Evolutionary conservation across 2,113 vertebrate species (phyloP).

Genomic region (Eleginops maclovinus): DNA sequence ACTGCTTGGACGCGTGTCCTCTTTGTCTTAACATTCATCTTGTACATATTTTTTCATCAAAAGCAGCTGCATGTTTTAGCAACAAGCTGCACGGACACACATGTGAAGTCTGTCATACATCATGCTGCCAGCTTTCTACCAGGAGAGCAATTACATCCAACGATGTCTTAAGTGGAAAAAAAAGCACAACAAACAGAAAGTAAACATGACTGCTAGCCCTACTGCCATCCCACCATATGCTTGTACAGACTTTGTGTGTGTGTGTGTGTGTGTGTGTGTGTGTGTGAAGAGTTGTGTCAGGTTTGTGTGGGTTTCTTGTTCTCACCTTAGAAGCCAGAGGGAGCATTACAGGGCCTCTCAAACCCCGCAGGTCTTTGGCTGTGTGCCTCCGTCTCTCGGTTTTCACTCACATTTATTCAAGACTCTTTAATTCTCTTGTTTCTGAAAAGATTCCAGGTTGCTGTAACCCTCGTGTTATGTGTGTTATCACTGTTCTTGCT

Average conservation of each 20-base stretch:
- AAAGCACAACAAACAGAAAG: slow-evolving; percentile 32
- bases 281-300: slow-evolving; percentile 13
- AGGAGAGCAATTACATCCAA: slow-evolving; percentile 25
- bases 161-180: not conserved
- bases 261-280: not conserved
- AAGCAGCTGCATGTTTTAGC: slow-evolving; percentile 1
- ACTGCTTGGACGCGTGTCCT: not conserved
- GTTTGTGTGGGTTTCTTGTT: slow-evolving; percentile 51
- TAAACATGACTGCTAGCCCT: slow-evolving; percentile 25
- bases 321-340: slow-evolving; percentile 55
- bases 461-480: slow-evolving; percentile 41
- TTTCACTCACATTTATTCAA: slow-evolving; percentile 31
- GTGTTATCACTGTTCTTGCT: slow-evolving; percentile 20
- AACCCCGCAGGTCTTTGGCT: slow-evolving; percentile 34
- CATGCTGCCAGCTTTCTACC: slow-evolving; percentile 9
- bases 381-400: slow-evolving; percentile 11
- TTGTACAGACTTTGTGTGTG: not conserved
- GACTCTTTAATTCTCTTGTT: slow-evolving; percentile 33
- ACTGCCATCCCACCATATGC: slow-evolving; percentile 25
- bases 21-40: slow-evolving; percentile 6
- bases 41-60: not conserved
- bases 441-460: slow-evolving; percentile 28
- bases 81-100: slow-evolving; percentile 3
- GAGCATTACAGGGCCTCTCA: slow-evolving; percentile 22
- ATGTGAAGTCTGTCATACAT: slow-evolving; percentile 10